Base-by-base conservation (phyloP, 2,888 invertebrate species). In the Drosophila recens region DNA sequence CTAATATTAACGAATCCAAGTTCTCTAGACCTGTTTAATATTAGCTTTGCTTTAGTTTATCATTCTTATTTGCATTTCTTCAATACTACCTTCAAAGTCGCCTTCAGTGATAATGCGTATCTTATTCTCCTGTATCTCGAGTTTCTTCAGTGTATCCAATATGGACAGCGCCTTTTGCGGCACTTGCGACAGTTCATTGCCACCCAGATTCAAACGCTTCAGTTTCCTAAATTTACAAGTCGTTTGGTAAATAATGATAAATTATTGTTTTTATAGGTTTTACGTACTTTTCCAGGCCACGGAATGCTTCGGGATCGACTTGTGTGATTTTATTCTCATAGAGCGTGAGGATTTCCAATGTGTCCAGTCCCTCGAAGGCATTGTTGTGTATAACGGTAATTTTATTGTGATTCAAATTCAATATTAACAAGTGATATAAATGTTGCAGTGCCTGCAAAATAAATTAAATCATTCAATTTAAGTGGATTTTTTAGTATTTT, bases 321-420 rank as follows among this genome's bases (percentile, higher is more conserved):
- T 94, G 94, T 80, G 95, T 95, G 90, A 97, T 96, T 93, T 95
- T 95, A 91, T 97, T 97, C 92, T 97, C 97, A 92, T 97, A 98
- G 38, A 98, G 93, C 11, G 97, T 97, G 42, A 98, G 94, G 77
- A 97, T 97, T 92, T 97, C 97, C 79, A 98, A 93, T 3, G 97
- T 97, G 90, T 97, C 97, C 82, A 98, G 93, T 0, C 98, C 98
- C 90, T 96, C 95, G 91, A 98, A 98, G 10, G 97, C 97, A 77
- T 95, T 95, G 72, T 95, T 95, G 89, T 97, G 97, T 36, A 98
- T 94, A 58, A 95, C 95, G 51, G 94, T 95, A 87, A 98, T 97
- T 93, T 94, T 95, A 92, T 98, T 98, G 93, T 97, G 97, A 93
- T 97, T 98, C 93, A 98, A 94, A 93, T 97, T 98, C 71, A 98